Base-by-base conservation (phyloP, 1,140 invertebrate genomes). In the Vollenhovia emeryi region DNA sequence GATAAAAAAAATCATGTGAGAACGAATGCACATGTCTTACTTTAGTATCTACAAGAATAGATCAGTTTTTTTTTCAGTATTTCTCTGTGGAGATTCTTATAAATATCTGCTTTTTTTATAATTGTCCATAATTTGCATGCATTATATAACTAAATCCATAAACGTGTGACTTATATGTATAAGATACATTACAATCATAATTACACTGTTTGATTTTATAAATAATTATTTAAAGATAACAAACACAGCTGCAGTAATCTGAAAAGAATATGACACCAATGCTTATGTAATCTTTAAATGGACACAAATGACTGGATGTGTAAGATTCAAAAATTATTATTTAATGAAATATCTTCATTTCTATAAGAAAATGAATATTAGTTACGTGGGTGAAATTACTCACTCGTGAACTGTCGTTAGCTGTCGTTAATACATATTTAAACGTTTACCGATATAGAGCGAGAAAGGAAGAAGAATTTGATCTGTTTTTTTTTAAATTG, bases 21-120 rank as follows among this genome's bases (percentile, higher is more conserved):
- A 88, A 79, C 30, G 11, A 59, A 74, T 62, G 36, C 87, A 88
- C 66, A 86, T 88, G 87, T 48, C 43, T 52, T 60, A 84, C 86
- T 60, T 68, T 74, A 74, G 21, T 50, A 64, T 64, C 80, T 6
- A 11, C 62, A 18, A 15, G 30, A 78, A 79, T 79, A 68, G 76
- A 79, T 21, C 48, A 52, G 76, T 50, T 50, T 52, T 52, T n/a
- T 78, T 66, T 62, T 48, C 59, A 66, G 33, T 33, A 66, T 79
- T 66, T 66, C n/a, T 66, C 13, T 40, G 36, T n/a, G 45, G 2
- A 21, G 55, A 55, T 66, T 57, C 18, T 13, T 11, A n/a, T 33
- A 13, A 36, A 30, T 52, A 36, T 52, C 33, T 43, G 2, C 52
- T n/a, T 36, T 66, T 15, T 66, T 43, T 52, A 66, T 66, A 40